Percentiles rank a stretch among this genome's conserved stretches.
phyloP scores from a whole-genome alignment of 2,797 vertebrate genomes.

The Anniella stebbinsi region DNA sequence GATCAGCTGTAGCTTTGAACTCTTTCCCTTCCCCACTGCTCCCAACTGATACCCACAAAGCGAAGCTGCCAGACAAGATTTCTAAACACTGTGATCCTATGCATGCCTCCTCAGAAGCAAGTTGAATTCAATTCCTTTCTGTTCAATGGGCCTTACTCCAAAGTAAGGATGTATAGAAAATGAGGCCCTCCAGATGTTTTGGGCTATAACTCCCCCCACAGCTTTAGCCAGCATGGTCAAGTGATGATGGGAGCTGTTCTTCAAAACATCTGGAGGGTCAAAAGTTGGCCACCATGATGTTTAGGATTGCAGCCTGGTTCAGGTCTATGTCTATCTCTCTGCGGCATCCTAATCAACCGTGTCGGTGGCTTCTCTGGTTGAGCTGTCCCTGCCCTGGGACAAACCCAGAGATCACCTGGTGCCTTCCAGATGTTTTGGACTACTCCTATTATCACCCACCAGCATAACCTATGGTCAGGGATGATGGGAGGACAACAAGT shows the following conservation, averaged over 20 bases:
- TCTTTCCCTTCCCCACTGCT: not conserved
- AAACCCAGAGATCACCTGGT: not conserved
- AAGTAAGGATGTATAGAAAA: not conserved
- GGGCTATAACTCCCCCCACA: not conserved
- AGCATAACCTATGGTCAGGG: not conserved
- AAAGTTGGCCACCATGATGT: not conserved
- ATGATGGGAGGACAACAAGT: not conserved
- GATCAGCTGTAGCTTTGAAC: not conserved
- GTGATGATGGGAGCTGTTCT: not conserved
- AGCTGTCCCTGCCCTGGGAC: not conserved
- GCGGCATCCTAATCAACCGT: not conserved
- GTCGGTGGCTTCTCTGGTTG: not conserved
- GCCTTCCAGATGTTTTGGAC: not conserved
- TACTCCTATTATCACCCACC: not conserved
- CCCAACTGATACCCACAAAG: not conserved
- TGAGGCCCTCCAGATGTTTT: not conserved
- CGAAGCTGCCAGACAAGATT: not conserved
- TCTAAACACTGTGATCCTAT: not conserved
- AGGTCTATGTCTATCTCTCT: not conserved
- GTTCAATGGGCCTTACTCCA: not conserved
- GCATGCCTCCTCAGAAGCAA: not conserved
- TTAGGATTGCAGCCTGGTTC: not conserved
- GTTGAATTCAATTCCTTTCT: not conserved
- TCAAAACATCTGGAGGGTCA: too few species aligned
- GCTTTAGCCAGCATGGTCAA: not conserved